A percentile compares a stretch with the other conserved stretches of the same genome.
phyloP scores from a whole-genome alignment of 1,140 invertebrate genomes.

The Babylonia areolata region DNA sequence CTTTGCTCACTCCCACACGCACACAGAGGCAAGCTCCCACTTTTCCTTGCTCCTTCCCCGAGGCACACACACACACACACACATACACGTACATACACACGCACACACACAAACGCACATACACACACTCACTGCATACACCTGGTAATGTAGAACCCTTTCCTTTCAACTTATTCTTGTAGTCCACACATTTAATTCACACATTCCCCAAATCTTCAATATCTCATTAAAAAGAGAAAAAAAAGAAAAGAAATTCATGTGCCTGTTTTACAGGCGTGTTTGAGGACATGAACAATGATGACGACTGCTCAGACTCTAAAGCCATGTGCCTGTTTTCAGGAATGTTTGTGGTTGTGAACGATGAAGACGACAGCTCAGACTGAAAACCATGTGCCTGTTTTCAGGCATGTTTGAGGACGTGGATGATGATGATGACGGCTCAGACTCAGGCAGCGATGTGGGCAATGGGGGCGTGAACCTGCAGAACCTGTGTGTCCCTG shows the following conservation, averaged over 20 bases:
- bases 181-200: too few relatives aligned
- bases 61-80: too few relatives aligned
- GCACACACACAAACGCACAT: too few relatives aligned
- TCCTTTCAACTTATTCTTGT: too few relatives aligned
- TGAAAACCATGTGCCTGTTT: slow-evolving; percentile 2
- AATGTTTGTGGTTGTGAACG: slow-evolving; percentile 69
- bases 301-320: slow-evolving; percentile 59
- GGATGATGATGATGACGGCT: slow-evolving; percentile 62
- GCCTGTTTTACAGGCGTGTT: neutral
- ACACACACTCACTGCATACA: too few relatives aligned
- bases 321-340: slow-evolving; percentile 51
- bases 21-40: too few relatives aligned
- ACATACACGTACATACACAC: too few relatives aligned
- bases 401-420: slow-evolving; percentile 70
- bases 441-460: slow-evolving; percentile 71
- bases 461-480: slow-evolving; percentile 48
- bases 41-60: too few relatives aligned
- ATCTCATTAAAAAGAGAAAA: too few relatives aligned
- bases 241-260: neutral
- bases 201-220: too few relatives aligned
- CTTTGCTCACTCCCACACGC: too few relatives aligned
- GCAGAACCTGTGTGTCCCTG: slow-evolving; percentile 87
- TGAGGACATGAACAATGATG: slow-evolving; percentile 62
- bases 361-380: slow-evolving; percentile 64
- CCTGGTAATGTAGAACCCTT: too few relatives aligned